These are phyloP conservation scores for Dioctria rufipes DNA, from an alignment of 2,888 invertebrate genomes.

Conservation along the genomic window DNA sequence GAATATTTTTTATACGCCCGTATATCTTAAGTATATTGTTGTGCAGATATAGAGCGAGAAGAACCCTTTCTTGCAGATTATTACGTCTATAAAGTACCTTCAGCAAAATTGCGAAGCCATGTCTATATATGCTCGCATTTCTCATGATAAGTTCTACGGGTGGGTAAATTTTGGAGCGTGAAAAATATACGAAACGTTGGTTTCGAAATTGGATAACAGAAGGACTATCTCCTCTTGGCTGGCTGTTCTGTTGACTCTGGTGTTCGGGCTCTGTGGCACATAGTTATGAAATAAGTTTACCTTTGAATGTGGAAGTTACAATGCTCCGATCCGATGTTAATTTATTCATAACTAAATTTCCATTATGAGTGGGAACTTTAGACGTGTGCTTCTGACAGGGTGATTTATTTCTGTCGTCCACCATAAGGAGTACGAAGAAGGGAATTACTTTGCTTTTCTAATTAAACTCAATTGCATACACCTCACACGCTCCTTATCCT, in stretches of 20 bases:
- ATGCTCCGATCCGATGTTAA: neutral
- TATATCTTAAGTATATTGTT: constrained; percentile 18
- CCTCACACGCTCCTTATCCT: no score
- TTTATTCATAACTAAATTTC: neutral
- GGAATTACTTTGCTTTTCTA: neutral
- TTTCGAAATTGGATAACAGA: neutral
- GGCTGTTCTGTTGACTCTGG: neutral
- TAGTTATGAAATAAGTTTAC: neutral
- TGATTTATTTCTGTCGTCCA: neutral
- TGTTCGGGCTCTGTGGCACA: neutral
- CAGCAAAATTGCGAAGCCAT: constrained; percentile 26
- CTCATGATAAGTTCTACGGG: neutral
- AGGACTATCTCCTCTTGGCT: neutral
- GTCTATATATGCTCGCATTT: constrained; percentile 4
- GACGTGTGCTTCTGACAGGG: neutral
- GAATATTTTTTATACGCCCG: constrained; percentile 1
- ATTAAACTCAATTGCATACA: neutral
- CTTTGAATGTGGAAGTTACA: neutral
- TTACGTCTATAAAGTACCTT: constrained; percentile 32
- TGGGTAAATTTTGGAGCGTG: constrained; percentile 1
- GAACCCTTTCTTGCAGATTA: constrained; percentile 28
- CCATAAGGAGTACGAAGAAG: no score
- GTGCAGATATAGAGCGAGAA: neutral
- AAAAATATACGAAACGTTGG: neutral
- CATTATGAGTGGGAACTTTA: neutral